Evolutionary conservation across 2,797 vertebrate genomes (phyloP), one percentile per base, ranked within the genome.

Genomic region (Enteromius afrohamiltoni): DNA sequence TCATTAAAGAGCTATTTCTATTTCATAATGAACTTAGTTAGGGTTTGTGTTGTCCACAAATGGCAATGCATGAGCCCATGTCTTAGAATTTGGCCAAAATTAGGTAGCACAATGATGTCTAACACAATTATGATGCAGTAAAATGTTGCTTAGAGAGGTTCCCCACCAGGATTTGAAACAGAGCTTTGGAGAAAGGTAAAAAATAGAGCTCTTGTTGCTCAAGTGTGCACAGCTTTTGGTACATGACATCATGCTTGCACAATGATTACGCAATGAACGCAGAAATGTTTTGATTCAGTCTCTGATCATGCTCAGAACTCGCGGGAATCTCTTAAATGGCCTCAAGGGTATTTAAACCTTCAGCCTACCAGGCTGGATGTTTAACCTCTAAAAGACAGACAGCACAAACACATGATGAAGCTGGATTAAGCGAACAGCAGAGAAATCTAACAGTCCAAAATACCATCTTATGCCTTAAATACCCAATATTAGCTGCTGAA

Each of bases 381-480:
- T 23, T 34, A 73, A 65, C 14, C 21, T 75, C 21, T 31, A n/a
- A 31, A 53, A 69, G 16, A 77, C 19, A 34, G 31, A 14, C 10
- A 60, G 67, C n/a, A 49, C 53, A 78, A 67, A 58, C 47, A 65
- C 60, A 49, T 14, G 31, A 6, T 76, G 26, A 51, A 78, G 85
- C 34, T 34, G 58, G 16, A 51, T 76, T 6, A 17, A 80, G 80
- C 68, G 82, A 84, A 85, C 58, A 68, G 47, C 84, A 79, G 88
- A 90, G 79, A 90, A 88, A 91, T 89, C 64, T 88, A 47, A 89
- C 82, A 74, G 80, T 71, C 60, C 37, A 4, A 73, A 51, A 49
- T 65, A 55, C 51, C 29, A 65, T 62, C 70, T 23, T 21, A 26
- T 77, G 19, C 70, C 65, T 78, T 60, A 68, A 34, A 71, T 21